Percentiles rank a stretch among this genome's conserved stretches.
Conservation (phyloP, 2,113 vertebrate species). For the Rhinolophus ferrumequinum region DNA sequence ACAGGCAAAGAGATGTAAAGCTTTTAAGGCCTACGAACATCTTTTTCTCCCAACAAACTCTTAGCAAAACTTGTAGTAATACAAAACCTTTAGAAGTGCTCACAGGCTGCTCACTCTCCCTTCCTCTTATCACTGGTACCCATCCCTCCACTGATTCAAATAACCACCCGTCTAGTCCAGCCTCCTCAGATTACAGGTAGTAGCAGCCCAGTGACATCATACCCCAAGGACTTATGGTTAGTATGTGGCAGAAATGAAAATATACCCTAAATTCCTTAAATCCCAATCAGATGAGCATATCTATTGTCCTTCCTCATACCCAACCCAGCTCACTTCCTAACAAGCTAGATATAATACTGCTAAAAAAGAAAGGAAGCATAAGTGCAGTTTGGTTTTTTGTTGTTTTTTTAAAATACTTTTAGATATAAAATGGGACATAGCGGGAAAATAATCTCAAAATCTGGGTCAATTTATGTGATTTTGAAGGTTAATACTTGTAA, state of each 20-base stretch:
- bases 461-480: not conserved
- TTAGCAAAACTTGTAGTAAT: not conserved
- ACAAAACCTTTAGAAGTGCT: not conserved
- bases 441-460: not conserved
- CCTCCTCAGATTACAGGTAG: not conserved
- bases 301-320: not conserved
- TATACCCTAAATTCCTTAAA: not conserved
- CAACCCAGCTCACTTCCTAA: not conserved
- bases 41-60: not conserved
- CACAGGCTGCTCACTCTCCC: not conserved
- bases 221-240: not conserved
- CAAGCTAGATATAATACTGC: not conserved
- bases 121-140: not conserved
- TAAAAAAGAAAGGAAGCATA: not conserved
- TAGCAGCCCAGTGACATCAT: not conserved
- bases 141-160: not conserved
- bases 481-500: not conserved
- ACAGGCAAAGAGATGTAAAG: not conserved
- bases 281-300: not conserved
- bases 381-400: not conserved
- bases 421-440: not conserved
- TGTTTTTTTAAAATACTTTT: not conserved
- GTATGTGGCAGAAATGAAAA: not conserved
- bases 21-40: not conserved
- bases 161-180: not conserved